These are phyloP conservation scores for Crocuta crocuta DNA, from an alignment of 2,113 vertebrate genomes.

Conservation along the genomic window DNA sequence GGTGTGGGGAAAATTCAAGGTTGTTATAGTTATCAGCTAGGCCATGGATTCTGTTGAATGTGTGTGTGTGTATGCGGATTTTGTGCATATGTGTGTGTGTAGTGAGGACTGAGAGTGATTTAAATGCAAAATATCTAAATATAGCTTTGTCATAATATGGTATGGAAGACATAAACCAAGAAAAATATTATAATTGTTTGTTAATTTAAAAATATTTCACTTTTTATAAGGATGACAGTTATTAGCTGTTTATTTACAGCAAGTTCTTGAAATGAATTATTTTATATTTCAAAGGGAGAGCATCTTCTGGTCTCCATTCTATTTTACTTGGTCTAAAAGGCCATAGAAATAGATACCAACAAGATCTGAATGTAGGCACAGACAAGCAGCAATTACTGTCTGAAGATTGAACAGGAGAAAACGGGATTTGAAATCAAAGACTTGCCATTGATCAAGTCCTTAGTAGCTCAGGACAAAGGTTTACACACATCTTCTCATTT, in stretches of 20 bases:
- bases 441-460: slow-evolving; percentile 43
- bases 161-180: background rate
- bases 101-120: background rate
- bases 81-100: background rate
- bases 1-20: background rate
- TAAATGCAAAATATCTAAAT: slow-evolving; percentile 13
- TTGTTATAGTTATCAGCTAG: background rate
- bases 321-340: background rate
- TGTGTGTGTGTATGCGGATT: background rate
- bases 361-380: background rate
- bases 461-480: background rate
- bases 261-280: background rate
- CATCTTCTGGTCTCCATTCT: background rate
- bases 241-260: background rate
- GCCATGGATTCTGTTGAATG: background rate
- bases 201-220: background rate
- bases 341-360: background rate
- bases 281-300: background rate
- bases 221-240: background rate
- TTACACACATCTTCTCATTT: slow-evolving; percentile 51
- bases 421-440: slow-evolving; percentile 67
- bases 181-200: slow-evolving; percentile 11
- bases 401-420: slow-evolving; percentile 34
- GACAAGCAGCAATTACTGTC: background rate
- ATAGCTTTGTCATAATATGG: background rate